Evolutionary conservation across 1,140 invertebrate genomes (phyloP), one percentile per base, ranked within the genome.

Genomic region (Micrasema minimum): DNA sequence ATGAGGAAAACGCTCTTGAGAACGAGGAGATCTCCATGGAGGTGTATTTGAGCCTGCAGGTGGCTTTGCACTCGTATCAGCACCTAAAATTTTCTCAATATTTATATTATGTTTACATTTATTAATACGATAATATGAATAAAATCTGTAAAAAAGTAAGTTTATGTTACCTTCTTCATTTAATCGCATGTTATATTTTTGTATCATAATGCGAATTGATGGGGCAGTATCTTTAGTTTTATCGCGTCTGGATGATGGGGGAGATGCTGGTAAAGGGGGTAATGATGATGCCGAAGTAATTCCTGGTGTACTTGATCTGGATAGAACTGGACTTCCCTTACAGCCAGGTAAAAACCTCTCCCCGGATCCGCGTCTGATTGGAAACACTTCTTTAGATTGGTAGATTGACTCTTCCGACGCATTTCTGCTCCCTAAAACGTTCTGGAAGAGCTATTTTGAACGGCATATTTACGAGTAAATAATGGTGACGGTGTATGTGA

Each of bases 191-290:
- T 90, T 90, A 74, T 90, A 91, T 71, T 86, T 84, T 62, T 87
- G 87, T 72, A 91, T 88, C 88, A 91, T 91, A 69, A 89, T 85
- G 48, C 86, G 80, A 41, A 91, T 90, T 64, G 87, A 88, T 0
- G 89, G 89, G 0, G 89, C 86, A 6, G 89, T 87, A 77, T 90
- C 89, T 76, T 89, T 90, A 0, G 80, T 74, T 41, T 87, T 83
- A 75, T 84, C 84, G 41, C 83, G 78, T 48, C 81, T 83, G 1
- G 84, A 81, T 5, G 84, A 82, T n/a, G 88, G 88, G 0, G 87
- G 88, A 18, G 81, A 79, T 6, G 74, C 74, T 2, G 87, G 87
- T 4, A 88, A 76, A 2, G 87, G 86, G 1, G 86, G 87, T 53
- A 84, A 78, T 12, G 76, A 77, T 11, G 57, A 66, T 7, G 64